These are phyloP conservation scores for Hippocampus kuda DNA, from an alignment of 2,797 vertebrate species.

Conservation along the genomic window DNA sequence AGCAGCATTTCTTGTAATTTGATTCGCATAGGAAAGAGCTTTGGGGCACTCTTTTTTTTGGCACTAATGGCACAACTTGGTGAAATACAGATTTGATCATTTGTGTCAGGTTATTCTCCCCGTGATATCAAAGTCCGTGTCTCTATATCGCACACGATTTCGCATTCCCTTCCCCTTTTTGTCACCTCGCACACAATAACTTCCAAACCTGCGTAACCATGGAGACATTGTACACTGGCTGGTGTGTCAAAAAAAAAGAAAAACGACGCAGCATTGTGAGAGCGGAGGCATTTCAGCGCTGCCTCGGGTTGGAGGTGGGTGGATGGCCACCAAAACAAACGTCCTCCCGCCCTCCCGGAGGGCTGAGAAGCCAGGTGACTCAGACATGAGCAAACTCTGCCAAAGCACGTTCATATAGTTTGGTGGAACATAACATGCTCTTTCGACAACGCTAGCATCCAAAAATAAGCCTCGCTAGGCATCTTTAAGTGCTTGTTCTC, in stretches of 20 bases:
- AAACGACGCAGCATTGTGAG: not conserved
- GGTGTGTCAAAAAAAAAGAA: not conserved
- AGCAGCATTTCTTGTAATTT: too few relatives aligned
- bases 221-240: slow-evolving; percentile 9
- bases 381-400: slow-evolving; percentile 41
- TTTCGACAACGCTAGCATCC: slow-evolving; percentile 20
- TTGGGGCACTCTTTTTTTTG: too few relatives aligned
- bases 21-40: too few relatives aligned
- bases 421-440: slow-evolving; percentile 24
- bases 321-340: slow-evolving; percentile 23
- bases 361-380: slow-evolving; percentile 36
- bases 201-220: not conserved
- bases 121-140: slow-evolving; percentile 13
- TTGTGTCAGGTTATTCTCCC: slow-evolving; percentile 8
- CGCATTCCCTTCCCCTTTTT: slow-evolving; percentile 23
- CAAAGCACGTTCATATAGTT: slow-evolving; percentile 34
- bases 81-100: slow-evolving; percentile 7
- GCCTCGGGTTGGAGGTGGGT: slow-evolving; percentile 35
- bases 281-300: slow-evolving; percentile 17
- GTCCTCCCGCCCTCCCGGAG: slow-evolving; percentile 1
- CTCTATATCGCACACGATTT: not conserved
- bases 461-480: slow-evolving; percentile 11
- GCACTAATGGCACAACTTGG: not conserved
- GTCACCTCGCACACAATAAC: slow-evolving; percentile 8
- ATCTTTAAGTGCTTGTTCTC: not conserved